Evolutionary conservation across 1,140 invertebrate genomes (phyloP), one percentile per base, ranked within the genome.

Genomic region (Hypothenemus hampei): DNA sequence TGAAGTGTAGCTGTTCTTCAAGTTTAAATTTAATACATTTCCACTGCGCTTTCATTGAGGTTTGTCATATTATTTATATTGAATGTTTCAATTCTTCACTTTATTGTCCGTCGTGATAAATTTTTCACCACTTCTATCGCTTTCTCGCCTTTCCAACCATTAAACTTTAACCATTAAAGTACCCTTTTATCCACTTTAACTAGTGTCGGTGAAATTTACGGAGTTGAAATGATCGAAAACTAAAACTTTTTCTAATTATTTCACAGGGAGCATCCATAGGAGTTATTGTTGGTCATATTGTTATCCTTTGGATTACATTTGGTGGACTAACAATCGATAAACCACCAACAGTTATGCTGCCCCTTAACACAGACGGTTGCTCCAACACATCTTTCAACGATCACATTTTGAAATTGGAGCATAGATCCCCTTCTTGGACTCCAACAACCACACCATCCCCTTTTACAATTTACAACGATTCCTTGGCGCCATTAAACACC

Each of bases 251-350:
- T 26, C 43, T 45, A 3, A 21, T 43, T 2, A 23, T 48, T 40
- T n/a, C n/a, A n/a, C 62, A 80, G 71, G 84, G 85, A 16, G 83
- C 85, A 8, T 75, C 81, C 0, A 69, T 73, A 1, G 85, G 85
- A 5, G 84, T 86, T 78, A 75, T 86, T 19, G 68, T 77, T 6
- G 81, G 82, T 18, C 83, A 85, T 61, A 61, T 80, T 0, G 72
- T 80, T 4, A 82, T 82, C 0, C 61, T 85, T 0, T 85, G 83
- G 81, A 75, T 86, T 4, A 82, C 82, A 1, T 77, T 80, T 39
- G 83, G 83, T 0, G 73, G 79, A 43, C 62, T 84, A 11, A 78
- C 73, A 3, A 23, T 80, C 0, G 71, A 77, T 8, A 78, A 72
- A 22, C 61, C 69, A 8, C 65, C 69, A 3, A 61, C 71, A 22